Conservation (phyloP, 2,888 invertebrate genomes). For the Caenorhabditis angaria region DNA sequence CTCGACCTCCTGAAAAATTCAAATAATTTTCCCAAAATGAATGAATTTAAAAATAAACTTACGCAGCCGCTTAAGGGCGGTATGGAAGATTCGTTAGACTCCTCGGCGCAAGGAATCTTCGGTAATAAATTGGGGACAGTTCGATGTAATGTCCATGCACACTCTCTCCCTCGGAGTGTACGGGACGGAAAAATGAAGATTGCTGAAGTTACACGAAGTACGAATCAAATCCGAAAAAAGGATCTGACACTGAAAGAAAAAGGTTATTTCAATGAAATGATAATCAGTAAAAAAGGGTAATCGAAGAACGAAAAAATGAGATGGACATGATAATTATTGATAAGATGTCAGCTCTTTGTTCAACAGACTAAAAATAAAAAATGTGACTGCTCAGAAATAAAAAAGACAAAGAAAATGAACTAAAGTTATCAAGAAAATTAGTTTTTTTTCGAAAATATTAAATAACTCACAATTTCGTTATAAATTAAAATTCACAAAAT, state of each 20-base stretch:
- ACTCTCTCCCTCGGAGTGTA: slow-evolving; percentile 60
- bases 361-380: too few relatives aligned
- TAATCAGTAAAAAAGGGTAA: background rate
- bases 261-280: background rate
- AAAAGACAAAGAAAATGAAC: too few relatives aligned
- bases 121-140: slow-evolving; percentile 49
- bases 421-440: too few relatives aligned
- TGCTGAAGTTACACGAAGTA: slow-evolving; percentile 28
- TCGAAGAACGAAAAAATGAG: background rate
- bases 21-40: background rate
- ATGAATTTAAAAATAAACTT: slow-evolving; percentile 22
- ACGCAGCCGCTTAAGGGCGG: slow-evolving; percentile 50
- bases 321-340: background rate
- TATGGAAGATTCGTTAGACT: slow-evolving; percentile 56
- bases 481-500: too few relatives aligned
- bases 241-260: slow-evolving; percentile 7
- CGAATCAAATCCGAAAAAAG: slow-evolving; percentile 21
- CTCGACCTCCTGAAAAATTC: slow-evolving; percentile 23
- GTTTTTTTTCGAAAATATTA: too few relatives aligned
- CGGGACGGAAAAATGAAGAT: slow-evolving; percentile 22
- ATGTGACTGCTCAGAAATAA: too few relatives aligned
- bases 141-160: slow-evolving; percentile 49
- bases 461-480: too few relatives aligned
- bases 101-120: slow-evolving; percentile 57
- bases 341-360: background rate